Evolutionary conservation across 2,113 vertebrate species (phyloP), one percentile per base, ranked within the genome.

Genomic region (Hemiprocne comata): DNA sequence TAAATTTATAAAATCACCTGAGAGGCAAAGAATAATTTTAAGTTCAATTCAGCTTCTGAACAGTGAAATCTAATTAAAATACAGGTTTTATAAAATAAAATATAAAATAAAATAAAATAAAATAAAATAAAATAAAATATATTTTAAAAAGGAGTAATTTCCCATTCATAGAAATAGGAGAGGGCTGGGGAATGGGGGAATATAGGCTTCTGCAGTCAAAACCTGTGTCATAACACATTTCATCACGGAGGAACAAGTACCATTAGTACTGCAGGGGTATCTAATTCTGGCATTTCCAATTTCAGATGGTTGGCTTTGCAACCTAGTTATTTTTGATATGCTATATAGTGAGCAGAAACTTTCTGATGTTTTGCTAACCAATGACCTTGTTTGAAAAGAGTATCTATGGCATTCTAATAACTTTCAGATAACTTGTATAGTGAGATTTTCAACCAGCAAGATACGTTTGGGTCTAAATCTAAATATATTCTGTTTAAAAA

Each of bases 211-310:
- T 33, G 55, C 78, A 90, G 74, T 89, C 60, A 71, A 93, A 93
- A 60, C 34, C 44, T 65, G 23, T 95, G 88, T 93, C 88, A 92
- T 93, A 95, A 92, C 70, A 55, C 48, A 96, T 95, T 86, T 89
- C 70, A 84, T 90, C 92, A 87, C 1, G 2, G 85, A 34, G 83
- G 19, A 91, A 57, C 83, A 92, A 61, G 48, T 60, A 53, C 75
- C 83, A 81, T 81, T 94, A 96, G 65, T 90, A 93, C 92, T 96
- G 87, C 75, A 88, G 83, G 90, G 90, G 72, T 19, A 76, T 91
- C 87, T 95, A 94, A 96, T 94, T 94, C 76, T 92, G 90, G 88
- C 83, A 55, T 67, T 86, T 74, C 72, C 69, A 78, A 26, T 55
- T 86, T 95, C 88, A 95, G 65, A 90, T 51, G 70, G 65, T 44